A percentile compares a stretch with the other conserved stretches of the same genome.
Evolutionary conservation across 2,888 invertebrate species (phyloP).

Genomic region (Yponomeuta sedellus): DNA sequence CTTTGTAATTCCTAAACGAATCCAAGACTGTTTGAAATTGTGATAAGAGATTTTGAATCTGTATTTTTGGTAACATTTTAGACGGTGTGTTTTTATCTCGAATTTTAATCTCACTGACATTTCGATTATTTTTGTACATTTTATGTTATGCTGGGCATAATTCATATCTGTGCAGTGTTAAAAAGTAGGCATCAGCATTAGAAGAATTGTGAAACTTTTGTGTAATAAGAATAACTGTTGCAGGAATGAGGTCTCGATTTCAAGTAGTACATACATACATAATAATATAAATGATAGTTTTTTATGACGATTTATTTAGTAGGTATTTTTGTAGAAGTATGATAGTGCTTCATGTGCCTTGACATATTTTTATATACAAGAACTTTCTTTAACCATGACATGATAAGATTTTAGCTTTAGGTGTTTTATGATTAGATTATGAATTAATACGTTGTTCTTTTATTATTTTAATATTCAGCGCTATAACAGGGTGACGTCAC

Average conservation of each 20-base stretch:
- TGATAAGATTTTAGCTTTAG: neutral
- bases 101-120: neutral
- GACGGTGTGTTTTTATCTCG: neutral
- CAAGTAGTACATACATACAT: slow-evolving; percentile 12
- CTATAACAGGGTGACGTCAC: neutral
- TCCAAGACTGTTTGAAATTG: slow-evolving; percentile 55
- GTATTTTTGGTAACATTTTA: slow-evolving; percentile 6
- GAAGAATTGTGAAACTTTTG: slow-evolving; percentile 4
- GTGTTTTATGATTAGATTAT: neutral
- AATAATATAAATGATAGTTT: too few species aligned
- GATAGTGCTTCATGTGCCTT: neutral
- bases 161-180: slow-evolving; percentile 25
- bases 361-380: neutral
- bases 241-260: slow-evolving; percentile 12
- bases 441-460: neutral
- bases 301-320: too few species aligned
- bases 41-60: slow-evolving; percentile 39
- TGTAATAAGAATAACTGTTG: slow-evolving; percentile 14
- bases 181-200: neutral
- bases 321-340: slow-evolving; percentile 31
- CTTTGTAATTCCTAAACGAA: slow-evolving; percentile 37
- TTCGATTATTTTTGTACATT: slow-evolving; percentile 34
- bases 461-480: neutral
- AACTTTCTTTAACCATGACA: neutral
- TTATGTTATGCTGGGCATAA: slow-evolving; percentile 60